Conservation (phyloP, 2,888 invertebrate genomes). For the Acrocyrtus sp. region DNA sequence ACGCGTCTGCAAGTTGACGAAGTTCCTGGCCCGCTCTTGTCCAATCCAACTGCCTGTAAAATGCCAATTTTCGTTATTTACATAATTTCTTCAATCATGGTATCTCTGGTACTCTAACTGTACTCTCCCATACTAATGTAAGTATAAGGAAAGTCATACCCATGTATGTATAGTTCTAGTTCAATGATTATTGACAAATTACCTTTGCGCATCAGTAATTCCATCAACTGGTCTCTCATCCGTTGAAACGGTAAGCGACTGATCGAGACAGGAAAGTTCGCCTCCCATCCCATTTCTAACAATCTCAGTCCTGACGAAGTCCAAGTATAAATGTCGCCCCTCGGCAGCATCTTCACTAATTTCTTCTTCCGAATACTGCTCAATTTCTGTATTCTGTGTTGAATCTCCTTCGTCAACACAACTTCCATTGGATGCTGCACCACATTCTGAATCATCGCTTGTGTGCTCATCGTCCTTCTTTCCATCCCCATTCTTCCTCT, state of each 20-base stretch:
- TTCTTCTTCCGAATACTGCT: conserved; percentile 16
- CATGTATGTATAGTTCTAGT: too few species aligned
- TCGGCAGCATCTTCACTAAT: conserved; percentile 56
- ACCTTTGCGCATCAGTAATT: conserved; percentile 26
- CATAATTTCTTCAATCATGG: too few species aligned
- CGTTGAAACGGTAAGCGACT: too few species aligned
- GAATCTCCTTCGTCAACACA: conserved; percentile 21
- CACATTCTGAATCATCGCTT: too few species aligned
- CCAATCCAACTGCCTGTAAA: conserved; percentile 51
- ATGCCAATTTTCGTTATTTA: too few species aligned
- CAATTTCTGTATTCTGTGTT: not conserved
- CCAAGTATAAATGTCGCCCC: conserved; percentile 57
- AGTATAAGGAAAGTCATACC: too few species aligned
- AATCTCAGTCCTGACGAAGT: conserved; percentile 57
- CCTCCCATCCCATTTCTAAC: conserved; percentile 31
- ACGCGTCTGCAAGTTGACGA: conserved; percentile 69
- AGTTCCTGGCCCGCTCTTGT: conserved; percentile 67
- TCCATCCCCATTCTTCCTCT: conserved; percentile 18
- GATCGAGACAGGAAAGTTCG: conserved; percentile 14
- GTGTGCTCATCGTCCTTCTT: not conserved
- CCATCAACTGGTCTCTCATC: conserved; percentile 4
- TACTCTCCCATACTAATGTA: too few species aligned
- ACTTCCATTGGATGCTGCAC: conserved; percentile 6
- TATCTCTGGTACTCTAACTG: too few species aligned
- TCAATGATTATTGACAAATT: too few species aligned